Percentiles rank a stretch among this genome's conserved stretches.
phyloP scores from a whole-genome alignment of 2,888 invertebrate species.

The Aproaerema taeniolella region DNA sequence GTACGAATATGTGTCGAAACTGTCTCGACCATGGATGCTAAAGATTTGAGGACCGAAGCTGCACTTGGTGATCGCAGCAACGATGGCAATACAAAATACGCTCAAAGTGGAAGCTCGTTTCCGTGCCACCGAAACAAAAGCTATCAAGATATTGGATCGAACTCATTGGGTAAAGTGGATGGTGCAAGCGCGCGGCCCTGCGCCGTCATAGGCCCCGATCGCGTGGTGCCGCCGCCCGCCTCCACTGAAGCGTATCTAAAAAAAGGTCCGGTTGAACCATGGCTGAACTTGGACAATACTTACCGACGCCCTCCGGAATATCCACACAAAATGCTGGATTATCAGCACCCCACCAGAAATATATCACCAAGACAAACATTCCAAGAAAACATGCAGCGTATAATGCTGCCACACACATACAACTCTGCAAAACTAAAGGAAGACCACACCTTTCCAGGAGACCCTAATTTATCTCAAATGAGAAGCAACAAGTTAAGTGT shows the following conservation, averaged over 20 bases:
- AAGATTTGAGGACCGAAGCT: slow-evolving; percentile 56
- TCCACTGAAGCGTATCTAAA: slow-evolving; percentile 47
- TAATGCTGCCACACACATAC: slow-evolving; percentile 63
- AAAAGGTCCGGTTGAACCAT: slow-evolving; percentile 48
- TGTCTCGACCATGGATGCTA: slow-evolving; percentile 64
- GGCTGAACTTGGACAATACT: slow-evolving; percentile 44
- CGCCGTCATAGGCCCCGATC: slow-evolving; percentile 71
- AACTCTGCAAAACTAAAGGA: slow-evolving; percentile 50
- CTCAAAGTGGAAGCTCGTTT: slow-evolving; percentile 40
- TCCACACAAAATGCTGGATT: slow-evolving; percentile 48
- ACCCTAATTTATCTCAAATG: slow-evolving; percentile 33
- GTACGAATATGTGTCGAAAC: slow-evolving; percentile 38
- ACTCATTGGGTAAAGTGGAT: slow-evolving; percentile 60
- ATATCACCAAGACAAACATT: slow-evolving; percentile 75
- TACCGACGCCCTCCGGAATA: slow-evolving; percentile 59
- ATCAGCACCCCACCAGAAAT: slow-evolving; percentile 57
- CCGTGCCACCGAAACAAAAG: slow-evolving; percentile 53
- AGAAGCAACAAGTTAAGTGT: slow-evolving; percentile 53
- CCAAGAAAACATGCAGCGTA: slow-evolving; percentile 73
- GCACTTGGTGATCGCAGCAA: slow-evolving; percentile 52
- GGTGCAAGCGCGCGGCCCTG: slow-evolving; percentile 58
- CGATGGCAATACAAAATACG: slow-evolving; percentile 59
- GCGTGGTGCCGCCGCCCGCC: slow-evolving; percentile 49
- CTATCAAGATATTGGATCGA: slow-evolving; percentile 57
- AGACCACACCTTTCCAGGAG: slow-evolving; percentile 41